Evolutionary conservation across 2,113 vertebrate genomes (phyloP), one percentile per base, ranked within the genome.

Genomic region (Chionodraco myersi): DNA sequence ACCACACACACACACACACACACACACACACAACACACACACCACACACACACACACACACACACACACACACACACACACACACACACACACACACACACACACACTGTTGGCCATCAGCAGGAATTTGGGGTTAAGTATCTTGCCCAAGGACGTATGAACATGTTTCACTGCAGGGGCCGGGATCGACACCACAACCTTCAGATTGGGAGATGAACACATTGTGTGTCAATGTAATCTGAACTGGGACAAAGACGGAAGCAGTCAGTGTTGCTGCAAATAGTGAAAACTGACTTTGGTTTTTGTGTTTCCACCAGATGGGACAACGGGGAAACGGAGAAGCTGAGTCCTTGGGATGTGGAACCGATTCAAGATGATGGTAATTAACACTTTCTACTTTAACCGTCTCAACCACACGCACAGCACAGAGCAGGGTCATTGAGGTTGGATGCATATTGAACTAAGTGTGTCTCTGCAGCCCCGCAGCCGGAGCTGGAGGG

Each of bases 331-430:
- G 98, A 99, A 92, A 96, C 83, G 6, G 98, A 99, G 91, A 98
- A 97, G 79, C 95, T 99, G 66, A 99, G 98, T 87, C 98, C 98
- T 0, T 99, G 98, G 98, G 98, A 99, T 83, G 96, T 99, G 93
- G 98, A 99, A 54, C 95, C 96, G 70, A 97, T 99, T 94, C 95
- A 96, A 88, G 96, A 98, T 66, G 94, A 97, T 89, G 97, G 98
- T 99, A 96, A 77, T 26, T 53, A 23, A 70, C 1, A 21, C 2
- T 4, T 66, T 52, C 52, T 16, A 41, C 8, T 10, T 13, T 58
- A 48, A 11, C 16, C 13, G 30, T 23, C 47, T 16, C 21, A 18
- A 26, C 30, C 8, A 52, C 7, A 77, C 1, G 34, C 36, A 7
- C 30, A 30, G 30, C 30, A 30, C 30, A 30, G 30, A 30, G 30